Base-by-base conservation (phyloP, 2,113 vertebrate genomes). In the Phainopepla nitens region DNA sequence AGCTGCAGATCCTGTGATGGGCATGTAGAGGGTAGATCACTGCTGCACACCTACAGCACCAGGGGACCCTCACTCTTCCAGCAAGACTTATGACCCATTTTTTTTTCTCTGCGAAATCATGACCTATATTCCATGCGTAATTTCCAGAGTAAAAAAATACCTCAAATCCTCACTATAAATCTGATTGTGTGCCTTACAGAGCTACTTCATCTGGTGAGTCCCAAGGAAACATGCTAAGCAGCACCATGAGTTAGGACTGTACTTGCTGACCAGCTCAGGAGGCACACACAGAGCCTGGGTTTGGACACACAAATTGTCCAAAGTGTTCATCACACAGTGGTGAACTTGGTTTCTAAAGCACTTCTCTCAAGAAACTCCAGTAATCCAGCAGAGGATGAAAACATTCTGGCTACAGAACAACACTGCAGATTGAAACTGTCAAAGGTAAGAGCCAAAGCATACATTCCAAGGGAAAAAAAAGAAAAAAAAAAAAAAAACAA, bases 1-100 rank as follows among this genome's bases (percentile, higher is more conserved):
- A 89, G 51, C 45, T 75, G 64, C 68, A 86, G 73, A 66, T 47
- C 54, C 76, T 42, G 25, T 1, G 21, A n/a, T 2, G 70, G 47
- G 31, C 15, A 45, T 2, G 27, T 4, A 51, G 23, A 82, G 75
- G 56, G 39, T 7, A 2, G 10, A 77, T 49, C 84, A 70, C 23
- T 31, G 66, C 82, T 54, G 45, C 84, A 73, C 51, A 79, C 70
- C 90, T 86, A 21, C 27, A 44, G 33, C 56, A 66, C 73, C 85
- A 89, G 31, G 75, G 71, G 75, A 92, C 42, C 29, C 13, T 49
- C n/a, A 23, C 33, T 29, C 2, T 36, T 83, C 36, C 91, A 58
- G 24, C 47, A 90, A 58, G 39, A 68, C 66, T 85, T 96, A 62
- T 94, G 56, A 94, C 68, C 58, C 71, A 71, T 62, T 96, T 96